Conservation (phyloP, 37 sponge, comb jelly and placozoan species). For the Diacarnus erythraeanus region DNA sequence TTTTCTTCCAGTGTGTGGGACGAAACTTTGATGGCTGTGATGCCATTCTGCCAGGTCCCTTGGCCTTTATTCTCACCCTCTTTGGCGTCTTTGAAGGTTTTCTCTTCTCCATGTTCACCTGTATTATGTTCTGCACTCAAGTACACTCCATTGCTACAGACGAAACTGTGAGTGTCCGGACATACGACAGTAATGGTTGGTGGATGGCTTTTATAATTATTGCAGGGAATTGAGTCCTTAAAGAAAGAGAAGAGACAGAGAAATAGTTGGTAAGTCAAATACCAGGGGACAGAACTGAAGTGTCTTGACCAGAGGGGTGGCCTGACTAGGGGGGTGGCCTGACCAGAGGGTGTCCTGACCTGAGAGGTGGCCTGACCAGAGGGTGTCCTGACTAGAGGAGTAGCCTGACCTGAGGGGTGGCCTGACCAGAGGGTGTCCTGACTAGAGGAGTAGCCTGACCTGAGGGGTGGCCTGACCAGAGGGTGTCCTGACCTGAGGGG, state of each 20-base stretch:
- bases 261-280: conserved; percentile 48
- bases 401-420: background rate
- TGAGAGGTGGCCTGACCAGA: background rate
- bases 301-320: background rate
- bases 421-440: conserved; percentile 1
- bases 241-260: conserved; percentile 67
- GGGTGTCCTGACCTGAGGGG: background rate
- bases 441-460: background rate
- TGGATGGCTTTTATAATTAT: background rate
- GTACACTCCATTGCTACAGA: conserved; percentile 91
- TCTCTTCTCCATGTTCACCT: conserved; percentile 94
- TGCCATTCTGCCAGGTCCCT: conserved; percentile 76
- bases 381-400: background rate
- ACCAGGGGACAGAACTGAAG: too few species aligned
- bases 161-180: conserved; percentile 81
- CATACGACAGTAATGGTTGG: background rate
- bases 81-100: conserved; percentile 92
- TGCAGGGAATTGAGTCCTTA: conserved; percentile 81
- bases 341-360: background rate
- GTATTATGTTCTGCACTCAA: conserved; percentile 97
- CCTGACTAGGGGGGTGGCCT: background rate
- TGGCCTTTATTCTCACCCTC: conserved; percentile 83
- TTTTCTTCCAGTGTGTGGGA: conserved; percentile 70
- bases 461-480: background rate
- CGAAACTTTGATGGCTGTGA: conserved; percentile 85